phyloP scores from a whole-genome alignment of 2,113 vertebrate genomes.

The Malurus cyaneus region DNA sequence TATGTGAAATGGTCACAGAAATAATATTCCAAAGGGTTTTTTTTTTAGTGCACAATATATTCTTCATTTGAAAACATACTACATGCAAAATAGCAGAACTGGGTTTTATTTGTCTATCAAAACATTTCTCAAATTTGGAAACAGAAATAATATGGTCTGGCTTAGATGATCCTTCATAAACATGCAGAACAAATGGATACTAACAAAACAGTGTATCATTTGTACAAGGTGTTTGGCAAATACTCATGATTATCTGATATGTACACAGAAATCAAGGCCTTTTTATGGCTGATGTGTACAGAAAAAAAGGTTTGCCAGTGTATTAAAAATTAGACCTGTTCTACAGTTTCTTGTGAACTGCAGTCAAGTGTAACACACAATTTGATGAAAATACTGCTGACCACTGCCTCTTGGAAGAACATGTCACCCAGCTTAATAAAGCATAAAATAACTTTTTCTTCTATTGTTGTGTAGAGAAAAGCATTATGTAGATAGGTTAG shows the following conservation, averaged over 20 bases:
- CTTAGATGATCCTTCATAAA: not conserved
- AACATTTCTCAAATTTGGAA: not conserved
- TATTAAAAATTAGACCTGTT: not conserved
- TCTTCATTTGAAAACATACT: not conserved
- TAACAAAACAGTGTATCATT: not conserved
- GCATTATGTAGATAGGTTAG: not conserved
- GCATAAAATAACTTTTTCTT: conserved; percentile 17
- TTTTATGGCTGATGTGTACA: not conserved
- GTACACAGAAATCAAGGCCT: not conserved
- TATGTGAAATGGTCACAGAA: not conserved
- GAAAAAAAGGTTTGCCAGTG: not conserved
- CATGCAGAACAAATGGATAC: not conserved
- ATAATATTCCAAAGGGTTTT: not conserved
- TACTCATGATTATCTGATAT: not conserved
- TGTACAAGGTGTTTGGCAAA: not conserved
- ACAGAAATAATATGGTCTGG: not conserved
- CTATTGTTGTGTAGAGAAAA: not conserved
- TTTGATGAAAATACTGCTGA: conserved; percentile 24
- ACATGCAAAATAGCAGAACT: not conserved
- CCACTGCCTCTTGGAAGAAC: not conserved
- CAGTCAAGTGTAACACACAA: not conserved
- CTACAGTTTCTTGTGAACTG: not conserved
- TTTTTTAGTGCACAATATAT: not conserved
- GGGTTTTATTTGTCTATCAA: not conserved
- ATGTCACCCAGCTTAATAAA: not conserved